Evolutionary conservation across 2,797 vertebrate species (phyloP), one percentile per base, ranked within the genome.

Genomic region (Poliocrania exsul): DNA sequence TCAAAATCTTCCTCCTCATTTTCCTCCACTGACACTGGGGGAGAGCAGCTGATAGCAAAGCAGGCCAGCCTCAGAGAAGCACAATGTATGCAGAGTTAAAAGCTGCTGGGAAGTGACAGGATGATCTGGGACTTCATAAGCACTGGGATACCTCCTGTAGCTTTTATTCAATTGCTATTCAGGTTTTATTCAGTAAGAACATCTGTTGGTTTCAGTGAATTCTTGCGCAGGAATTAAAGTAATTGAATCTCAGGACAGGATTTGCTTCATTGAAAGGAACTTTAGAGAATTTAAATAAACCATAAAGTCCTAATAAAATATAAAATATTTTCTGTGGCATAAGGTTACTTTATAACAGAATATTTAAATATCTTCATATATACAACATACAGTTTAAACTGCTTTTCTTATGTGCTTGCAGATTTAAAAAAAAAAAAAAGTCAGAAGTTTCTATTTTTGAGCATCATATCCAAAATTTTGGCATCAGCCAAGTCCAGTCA

Each of bases 251-350:
- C 40, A 33, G 62, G 37, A 35, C 81, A 66, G 69, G 61, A 81
- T 94, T 90, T 95, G 42, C 38, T 28, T 91, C 57, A 78, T 73
- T 89, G 85, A 90, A 94, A 92, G 86, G 60, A 88, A 83, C 84
- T 89, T 95, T 57, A 84, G 66, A 95, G 90, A 94, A 94, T 88
- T 94, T 19, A 93, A 94, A 64, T 90, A 51, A 54, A 92, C 61
- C 73, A 66, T 90, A 60, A 93, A 95, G 72, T 86, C 60, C 65
- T 86, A 69, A 92, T 81, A 92, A 96, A 96, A 37, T 87, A 92
- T 81, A 92, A 96, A 96, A 37, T 87, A 82, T 78, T 90, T 94
- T 93, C 57, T 87, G 4, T 86, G 51, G 35, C 69, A 95, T 47
- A 67, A 78, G 65, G 31, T 75, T 61, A 85, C 84, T 95, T 85